These are phyloP conservation scores for Allophyes oxyacanthae DNA, from an alignment of 2,888 invertebrate species.

Conservation along the genomic window DNA sequence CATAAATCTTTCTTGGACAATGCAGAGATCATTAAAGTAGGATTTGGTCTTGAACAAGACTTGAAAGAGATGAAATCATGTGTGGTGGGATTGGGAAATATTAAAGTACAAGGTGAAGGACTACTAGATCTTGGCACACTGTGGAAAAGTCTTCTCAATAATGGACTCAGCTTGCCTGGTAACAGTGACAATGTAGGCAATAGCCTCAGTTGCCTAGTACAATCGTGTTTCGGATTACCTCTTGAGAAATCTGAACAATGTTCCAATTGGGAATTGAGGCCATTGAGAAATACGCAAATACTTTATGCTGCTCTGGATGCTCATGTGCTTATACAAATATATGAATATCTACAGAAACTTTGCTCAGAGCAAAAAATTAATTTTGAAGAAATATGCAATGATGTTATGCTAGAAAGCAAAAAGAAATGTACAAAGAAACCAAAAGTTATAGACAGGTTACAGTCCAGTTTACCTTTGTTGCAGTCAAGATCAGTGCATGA, in stretches of 20 bases:
- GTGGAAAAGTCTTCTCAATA: conserved; percentile 79
- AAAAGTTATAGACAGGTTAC: conserved; percentile 70
- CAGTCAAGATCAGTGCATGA: conserved; percentile 65
- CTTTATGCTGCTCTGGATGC: conserved; percentile 97
- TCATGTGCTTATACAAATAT: conserved; percentile 94
- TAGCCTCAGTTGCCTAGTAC: conserved; percentile 93
- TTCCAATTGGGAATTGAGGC: conserved; percentile 97
- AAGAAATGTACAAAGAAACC: conserved; percentile 81
- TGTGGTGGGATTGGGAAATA: conserved; percentile 76
- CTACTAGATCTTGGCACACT: conserved; percentile 78
- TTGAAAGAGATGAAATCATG: conserved; percentile 83
- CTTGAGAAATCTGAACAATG: conserved; percentile 97
- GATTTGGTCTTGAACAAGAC: conserved; percentile 88
- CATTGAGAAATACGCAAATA: conserved; percentile 93
- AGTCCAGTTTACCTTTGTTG: conserved; percentile 54
- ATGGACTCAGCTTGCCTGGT: conserved; percentile 74
- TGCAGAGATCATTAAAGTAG: conserved; percentile 94
- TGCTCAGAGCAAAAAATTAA: conserved; percentile 86
- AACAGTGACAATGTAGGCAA: conserved; percentile 88
- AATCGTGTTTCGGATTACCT: conserved; percentile 93
- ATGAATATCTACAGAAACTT: conserved; percentile 89
- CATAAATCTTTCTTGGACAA: conserved; percentile 92
- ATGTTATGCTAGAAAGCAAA: conserved; percentile 88
- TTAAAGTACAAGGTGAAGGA: conserved; percentile 85
- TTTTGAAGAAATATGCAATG: conserved; percentile 91